Base-by-base conservation (phyloP, 2,113 vertebrate genomes). In the Cephalopholis sonnerati region DNA sequence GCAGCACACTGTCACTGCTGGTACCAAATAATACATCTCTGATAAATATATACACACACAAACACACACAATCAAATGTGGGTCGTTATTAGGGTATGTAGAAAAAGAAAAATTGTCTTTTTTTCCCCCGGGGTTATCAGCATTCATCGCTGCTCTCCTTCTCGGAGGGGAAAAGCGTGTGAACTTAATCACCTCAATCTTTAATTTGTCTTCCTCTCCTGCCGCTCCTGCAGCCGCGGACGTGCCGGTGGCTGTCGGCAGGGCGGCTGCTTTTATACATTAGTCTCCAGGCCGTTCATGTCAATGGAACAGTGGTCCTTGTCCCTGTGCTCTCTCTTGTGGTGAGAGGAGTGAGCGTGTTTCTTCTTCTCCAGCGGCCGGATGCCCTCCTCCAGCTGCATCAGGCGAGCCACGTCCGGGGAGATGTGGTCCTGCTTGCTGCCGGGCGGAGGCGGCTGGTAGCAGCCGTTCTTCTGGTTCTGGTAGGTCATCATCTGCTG, bases 261-360 rank as follows among this genome's bases (percentile, higher is more conserved):
- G 66, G 44, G 51, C 8, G 15, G 51, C 27, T 1, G 6, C 24
- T 65, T 79, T 81, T 96, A 99, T 91, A 99, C 98, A 0, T 98
- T 99, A 69, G 98, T 99, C 95, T 99, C 98, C 50, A 99, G 95
- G 82, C 98, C 97, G 10, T 96, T 97, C 95, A 99, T 99, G 92
- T 99, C 97, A 53, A 99, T 96, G 79, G 97, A 96, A 88, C 97
- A 99, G 91, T 99, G 97, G 77, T 98, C 97, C 92, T 96, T 96
- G 85, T 96, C 95, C 85, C 91, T 94, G 93, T 95, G 91, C 71
- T 87, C 93, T 89, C 92, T 89, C 90, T 93, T 92, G 72, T 93
- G 90, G 63, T 94, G 94, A 82, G 95, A 93, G 25, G 93, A 87
- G 66, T 95, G 93, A 70, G 93, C 77, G 16, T 77, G 92, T 50